Evolutionary conservation across 2,113 vertebrate genomes (phyloP).

Genomic region (Stictonetta naevosa): DNA sequence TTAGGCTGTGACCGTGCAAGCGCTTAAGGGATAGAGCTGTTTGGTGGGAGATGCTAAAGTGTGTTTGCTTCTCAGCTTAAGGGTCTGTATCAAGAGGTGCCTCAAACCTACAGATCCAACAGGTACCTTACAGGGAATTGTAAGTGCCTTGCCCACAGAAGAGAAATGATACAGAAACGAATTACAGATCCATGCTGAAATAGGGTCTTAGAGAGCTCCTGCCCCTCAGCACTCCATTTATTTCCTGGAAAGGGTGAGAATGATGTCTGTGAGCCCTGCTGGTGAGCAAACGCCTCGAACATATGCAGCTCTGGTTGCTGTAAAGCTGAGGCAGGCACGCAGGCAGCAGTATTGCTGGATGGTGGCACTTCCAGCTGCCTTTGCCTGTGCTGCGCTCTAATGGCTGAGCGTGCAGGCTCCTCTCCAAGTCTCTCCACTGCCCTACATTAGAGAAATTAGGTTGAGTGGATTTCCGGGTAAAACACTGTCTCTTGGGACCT

Average conservation of each 20-base stretch:
- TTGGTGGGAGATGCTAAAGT: background rate
- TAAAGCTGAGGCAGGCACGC: slow-evolving; percentile 21
- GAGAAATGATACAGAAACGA: background rate
- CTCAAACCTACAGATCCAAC: background rate
- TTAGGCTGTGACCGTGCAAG: background rate
- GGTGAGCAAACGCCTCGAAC: slow-evolving; percentile 54
- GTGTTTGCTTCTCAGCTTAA: background rate
- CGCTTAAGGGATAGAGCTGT: background rate
- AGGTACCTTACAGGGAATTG: background rate
- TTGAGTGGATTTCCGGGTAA: slow-evolving; percentile 84
- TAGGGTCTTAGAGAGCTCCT: background rate
- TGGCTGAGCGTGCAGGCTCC: slow-evolving; percentile 73
- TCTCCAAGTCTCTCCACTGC: slow-evolving; percentile 76
- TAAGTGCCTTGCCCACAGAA: background rate
- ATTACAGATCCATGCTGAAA: background rate
- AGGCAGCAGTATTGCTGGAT: slow-evolving; percentile 50
- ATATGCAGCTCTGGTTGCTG: slow-evolving; percentile 51
- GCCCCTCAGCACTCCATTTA: slow-evolving; percentile 31
- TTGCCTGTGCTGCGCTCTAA: slow-evolving; percentile 63
- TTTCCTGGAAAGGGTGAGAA: slow-evolving; percentile 64
- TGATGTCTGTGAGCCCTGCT: slow-evolving; percentile 12
- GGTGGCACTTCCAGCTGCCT: slow-evolving; percentile 74
- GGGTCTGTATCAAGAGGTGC: background rate
- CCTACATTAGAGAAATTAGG: slow-evolving; percentile 84
- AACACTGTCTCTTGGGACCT: slow-evolving; percentile 81